Evolutionary conservation across 2,888 invertebrate species (phyloP), one percentile per base, ranked within the genome.

Genomic region (Rhagium mordax): DNA sequence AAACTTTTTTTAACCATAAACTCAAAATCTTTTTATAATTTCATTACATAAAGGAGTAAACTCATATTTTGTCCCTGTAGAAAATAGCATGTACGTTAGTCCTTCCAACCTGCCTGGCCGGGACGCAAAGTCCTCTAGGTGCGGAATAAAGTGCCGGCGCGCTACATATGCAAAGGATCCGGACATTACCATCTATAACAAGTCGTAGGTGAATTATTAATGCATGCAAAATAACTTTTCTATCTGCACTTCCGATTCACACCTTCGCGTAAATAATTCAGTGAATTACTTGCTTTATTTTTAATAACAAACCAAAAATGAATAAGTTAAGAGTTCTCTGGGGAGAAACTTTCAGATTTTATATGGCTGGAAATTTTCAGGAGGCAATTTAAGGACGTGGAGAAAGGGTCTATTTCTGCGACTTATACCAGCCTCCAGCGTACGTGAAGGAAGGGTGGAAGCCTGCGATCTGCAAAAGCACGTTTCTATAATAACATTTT

Each of bases 401-500:
- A 47, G 73, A 72, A 72, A 68, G 74, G 75, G 70, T 71, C 73
- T 70, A 78, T 76, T 76, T 73, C 53, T 41, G 33, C 24, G 57
- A 59, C 70, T 70, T 61, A 67, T 66, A 68, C 68, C 53, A 16
- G 70, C 57, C 57, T 48, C 41, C 27, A 20, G 57, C 68, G 72
- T 70, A 75, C 80, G 78, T 78, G 80, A 65, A 78, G 53, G 61
- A 72, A 77, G 74, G 75, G 74, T 68, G 8, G 18, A 57, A 33
- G 64, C 49, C 74, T 68, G 74, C 64, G 81, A 83, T 82, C 79
- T 81, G 78, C 80, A 77, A 72, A 68, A 74, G 81, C 86, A 86
- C 86, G 86, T 85, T 81, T 78, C 83, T 82, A 84, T 86, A 85
- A 86, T 86, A 86, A 86, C 85, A 84, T 86, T 86, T 86, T 86